Conservation (phyloP, 2,888 invertebrate genomes). For the Drosophila multiciliata region DNA sequence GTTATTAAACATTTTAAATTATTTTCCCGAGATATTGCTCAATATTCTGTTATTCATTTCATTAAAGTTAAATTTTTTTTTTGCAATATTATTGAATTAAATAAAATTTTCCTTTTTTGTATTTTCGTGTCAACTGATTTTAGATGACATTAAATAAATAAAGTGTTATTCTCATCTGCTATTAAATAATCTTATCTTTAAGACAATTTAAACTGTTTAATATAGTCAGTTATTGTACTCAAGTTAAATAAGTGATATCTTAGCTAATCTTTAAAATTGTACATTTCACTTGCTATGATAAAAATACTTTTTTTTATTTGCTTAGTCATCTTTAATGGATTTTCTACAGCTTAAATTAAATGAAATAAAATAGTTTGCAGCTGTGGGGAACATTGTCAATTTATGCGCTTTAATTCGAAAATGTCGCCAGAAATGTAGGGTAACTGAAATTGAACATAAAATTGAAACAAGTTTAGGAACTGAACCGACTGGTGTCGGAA, state of each 20-base stretch:
- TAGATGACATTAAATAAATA: background rate
- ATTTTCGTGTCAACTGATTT: background rate
- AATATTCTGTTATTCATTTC: background rate
- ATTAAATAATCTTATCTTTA: background rate
- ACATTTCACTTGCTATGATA: background rate
- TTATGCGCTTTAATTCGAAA: background rate
- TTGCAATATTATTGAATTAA: no score
- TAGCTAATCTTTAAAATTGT: background rate
- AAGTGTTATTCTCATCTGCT: background rate
- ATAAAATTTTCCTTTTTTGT: background rate
- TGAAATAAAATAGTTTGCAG: background rate
- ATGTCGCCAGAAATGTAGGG: constrained; percentile 25
- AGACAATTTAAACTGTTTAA: background rate
- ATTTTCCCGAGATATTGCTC: background rate
- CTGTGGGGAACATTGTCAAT: background rate
- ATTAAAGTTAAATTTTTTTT: no score
- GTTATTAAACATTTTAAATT: background rate
- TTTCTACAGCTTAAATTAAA: background rate
- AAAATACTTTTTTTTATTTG: background rate
- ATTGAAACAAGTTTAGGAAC: constrained; percentile 76
- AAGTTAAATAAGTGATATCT: background rate
- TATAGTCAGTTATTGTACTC: background rate
- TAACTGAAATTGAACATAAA: constrained; percentile 46
- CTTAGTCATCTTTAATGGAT: background rate
- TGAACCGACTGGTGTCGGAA: constrained; percentile 58